Conservation (phyloP, 2,113 vertebrate species). For the Actinemys pallida region DNA sequence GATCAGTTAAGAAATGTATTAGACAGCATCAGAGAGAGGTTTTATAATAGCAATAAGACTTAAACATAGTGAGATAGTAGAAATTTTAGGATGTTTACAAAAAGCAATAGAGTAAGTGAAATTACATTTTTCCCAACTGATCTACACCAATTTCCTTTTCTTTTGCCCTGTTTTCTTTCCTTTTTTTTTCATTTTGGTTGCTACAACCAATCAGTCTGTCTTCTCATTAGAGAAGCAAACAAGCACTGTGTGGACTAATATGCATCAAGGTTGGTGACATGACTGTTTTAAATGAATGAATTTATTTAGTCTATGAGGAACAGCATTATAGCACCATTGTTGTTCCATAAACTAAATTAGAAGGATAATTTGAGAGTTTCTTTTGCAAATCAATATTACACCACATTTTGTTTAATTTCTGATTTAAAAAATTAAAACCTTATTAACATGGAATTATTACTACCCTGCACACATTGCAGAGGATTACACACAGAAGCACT, state of each 20-base stretch:
- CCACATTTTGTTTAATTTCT: background rate
- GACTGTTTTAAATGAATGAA: constrained; percentile 1
- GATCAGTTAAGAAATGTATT: no score
- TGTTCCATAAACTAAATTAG: background rate
- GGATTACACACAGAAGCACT: background rate
- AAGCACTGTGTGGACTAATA: background rate
- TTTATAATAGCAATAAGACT: background rate
- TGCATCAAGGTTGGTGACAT: background rate
- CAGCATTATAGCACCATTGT: background rate
- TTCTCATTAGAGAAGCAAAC: background rate
- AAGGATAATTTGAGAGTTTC: background rate
- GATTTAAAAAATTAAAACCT: background rate
- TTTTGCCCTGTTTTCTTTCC: background rate
- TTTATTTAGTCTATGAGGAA: background rate
- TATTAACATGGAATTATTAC: background rate
- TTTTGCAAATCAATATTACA: background rate
- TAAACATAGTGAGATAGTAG: background rate
- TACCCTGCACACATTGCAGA: background rate
- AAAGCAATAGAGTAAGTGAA: background rate
- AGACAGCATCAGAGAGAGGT: background rate
- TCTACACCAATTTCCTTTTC: background rate
- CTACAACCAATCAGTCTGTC: background rate
- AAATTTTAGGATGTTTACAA: background rate
- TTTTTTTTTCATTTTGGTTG: background rate
- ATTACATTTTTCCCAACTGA: background rate